These are phyloP conservation scores for Aphelinus certus DNA, from an alignment of 1,140 invertebrate genomes.

Conservation along the genomic window DNA sequence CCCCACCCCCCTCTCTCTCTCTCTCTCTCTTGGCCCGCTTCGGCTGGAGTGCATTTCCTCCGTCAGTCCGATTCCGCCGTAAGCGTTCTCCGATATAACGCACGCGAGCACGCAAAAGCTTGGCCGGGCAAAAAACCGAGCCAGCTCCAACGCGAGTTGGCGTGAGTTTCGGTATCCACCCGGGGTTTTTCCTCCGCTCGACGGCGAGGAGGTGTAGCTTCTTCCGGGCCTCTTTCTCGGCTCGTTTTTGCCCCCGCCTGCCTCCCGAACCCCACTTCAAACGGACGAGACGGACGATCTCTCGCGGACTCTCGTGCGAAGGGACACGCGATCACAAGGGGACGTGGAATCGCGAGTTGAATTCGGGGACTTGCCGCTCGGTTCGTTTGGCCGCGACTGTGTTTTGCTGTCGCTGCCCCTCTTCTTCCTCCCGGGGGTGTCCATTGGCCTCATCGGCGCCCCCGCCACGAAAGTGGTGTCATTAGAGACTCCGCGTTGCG, in stretches of 20 bases:
- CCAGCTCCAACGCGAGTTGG: too few species aligned
- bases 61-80: slow-evolving; percentile 26
- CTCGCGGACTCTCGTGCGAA: too few species aligned
- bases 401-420: neutral
- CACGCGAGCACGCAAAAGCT: neutral
- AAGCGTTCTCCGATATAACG: slow-evolving; percentile 11
- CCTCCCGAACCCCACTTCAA: neutral
- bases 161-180: too few species aligned
- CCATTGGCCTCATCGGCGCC: neutral
- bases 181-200: too few species aligned
- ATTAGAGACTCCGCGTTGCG: slow-evolving; percentile 30
- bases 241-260: too few species aligned
- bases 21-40: too few species aligned
- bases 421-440: neutral
- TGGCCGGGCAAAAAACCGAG: too few species aligned
- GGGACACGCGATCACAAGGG: too few species aligned
- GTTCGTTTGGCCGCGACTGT: neutral
- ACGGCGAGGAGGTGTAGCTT: too few species aligned
- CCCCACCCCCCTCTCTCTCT: too few species aligned
- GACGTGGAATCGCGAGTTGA: too few species aligned
- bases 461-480: slow-evolving; percentile 15
- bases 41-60: slow-evolving; percentile 11
- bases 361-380: slow-evolving; percentile 5
- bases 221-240: too few species aligned
- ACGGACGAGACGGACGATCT: neutral